Evolutionary conservation across 2,888 invertebrate genomes (phyloP), one percentile per base, ranked within the genome.

Genomic region (Erpobdella octoculata): DNA sequence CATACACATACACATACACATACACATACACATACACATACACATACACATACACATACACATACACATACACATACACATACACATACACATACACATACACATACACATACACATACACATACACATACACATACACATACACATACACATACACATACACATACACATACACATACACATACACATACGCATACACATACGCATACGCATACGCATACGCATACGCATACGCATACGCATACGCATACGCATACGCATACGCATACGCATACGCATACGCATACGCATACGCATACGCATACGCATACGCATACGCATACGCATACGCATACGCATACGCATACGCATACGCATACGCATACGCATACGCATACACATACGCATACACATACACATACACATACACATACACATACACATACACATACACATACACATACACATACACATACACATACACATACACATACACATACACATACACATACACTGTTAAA

Each of bases 121-220:
- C n/a, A n/a, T n/a, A n/a, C n/a, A n/a, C n/a, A n/a, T n/a, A n/a
- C n/a, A n/a, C n/a, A n/a, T n/a, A n/a, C n/a, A n/a, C n/a, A n/a
- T n/a, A n/a, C n/a, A n/a, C n/a, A n/a, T n/a, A n/a, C n/a, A n/a
- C n/a, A n/a, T n/a, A n/a, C n/a, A n/a, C n/a, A n/a, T n/a, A n/a
- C n/a, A n/a, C n/a, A n/a, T n/a, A n/a, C n/a, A n/a, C n/a, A n/a
- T n/a, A n/a, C n/a, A n/a, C n/a, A n/a, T n/a, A 25, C 36, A 66
- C 37, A n/a, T 41, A 66, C 37, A n/a, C 66, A 66, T 41, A n/a
- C 66, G 31, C 66, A 25, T 41, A 66, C 36, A 25, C 66, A 38
- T 41, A n/a, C 66, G 38, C 66, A 25, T 41, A 66, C 41, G n/a
- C 66, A 66, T 41, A n/a, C 66, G 38, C 66, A 25, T 41, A 66